Conservation (phyloP, 2,113 vertebrate genomes). For the Notiomystis cincta region DNA sequence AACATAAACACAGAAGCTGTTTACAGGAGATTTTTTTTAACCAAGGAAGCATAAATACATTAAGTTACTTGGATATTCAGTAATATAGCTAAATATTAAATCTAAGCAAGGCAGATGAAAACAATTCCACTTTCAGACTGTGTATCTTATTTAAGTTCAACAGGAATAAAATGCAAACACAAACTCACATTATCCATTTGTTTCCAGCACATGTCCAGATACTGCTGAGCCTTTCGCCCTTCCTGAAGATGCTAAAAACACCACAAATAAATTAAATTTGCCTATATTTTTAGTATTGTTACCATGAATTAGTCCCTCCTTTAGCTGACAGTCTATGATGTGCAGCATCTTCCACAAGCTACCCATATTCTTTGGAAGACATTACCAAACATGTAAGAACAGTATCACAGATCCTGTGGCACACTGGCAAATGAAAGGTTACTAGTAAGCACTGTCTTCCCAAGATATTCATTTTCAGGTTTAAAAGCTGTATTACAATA, state of each 20-base stretch:
- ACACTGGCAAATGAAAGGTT: background rate
- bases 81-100: background rate
- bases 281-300: background rate
- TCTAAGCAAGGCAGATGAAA: background rate
- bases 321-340: background rate
- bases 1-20: background rate
- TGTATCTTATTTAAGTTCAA: background rate
- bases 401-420: background rate
- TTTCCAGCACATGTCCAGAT: slow-evolving; percentile 96
- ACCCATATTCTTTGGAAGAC: background rate
- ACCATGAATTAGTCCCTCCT: background rate
- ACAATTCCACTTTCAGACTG: background rate
- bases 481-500: background rate
- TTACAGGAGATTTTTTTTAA: background rate
- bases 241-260: slow-evolving; percentile 92
- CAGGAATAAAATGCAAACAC: background rate
- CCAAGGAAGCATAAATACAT: background rate
- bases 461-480: background rate
- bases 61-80: background rate
- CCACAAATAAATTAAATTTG: background rate
- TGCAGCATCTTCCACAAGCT: background rate
- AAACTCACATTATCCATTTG: slow-evolving; percentile 98
- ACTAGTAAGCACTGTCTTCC: background rate
- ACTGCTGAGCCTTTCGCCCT: slow-evolving; percentile 94
- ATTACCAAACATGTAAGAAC: background rate